These are phyloP conservation scores for Pardosa pseudoannulata DNA, from an alignment of 2,888 invertebrate genomes.

Conservation along the genomic window DNA sequence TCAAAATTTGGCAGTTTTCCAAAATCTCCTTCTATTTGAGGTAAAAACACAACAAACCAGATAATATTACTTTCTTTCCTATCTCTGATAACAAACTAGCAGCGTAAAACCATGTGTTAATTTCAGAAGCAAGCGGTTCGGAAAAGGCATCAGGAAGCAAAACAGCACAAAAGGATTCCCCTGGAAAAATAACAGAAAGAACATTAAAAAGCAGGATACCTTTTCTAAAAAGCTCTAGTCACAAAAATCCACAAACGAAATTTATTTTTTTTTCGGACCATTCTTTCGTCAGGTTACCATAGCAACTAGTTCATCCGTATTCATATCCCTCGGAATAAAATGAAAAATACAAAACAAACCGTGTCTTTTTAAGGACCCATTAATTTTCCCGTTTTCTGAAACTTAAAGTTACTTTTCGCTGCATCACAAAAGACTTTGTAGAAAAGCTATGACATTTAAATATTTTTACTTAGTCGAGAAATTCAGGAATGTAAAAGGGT, in stretches of 20 bases:
- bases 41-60: too few species aligned
- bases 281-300: background rate
- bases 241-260: background rate
- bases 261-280: background rate
- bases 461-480: background rate
- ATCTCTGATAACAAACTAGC: too few species aligned
- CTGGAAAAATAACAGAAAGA: background rate
- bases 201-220: background rate
- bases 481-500: too few species aligned
- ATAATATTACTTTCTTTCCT: too few species aligned
- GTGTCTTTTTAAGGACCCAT: background rate
- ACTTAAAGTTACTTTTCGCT: background rate
- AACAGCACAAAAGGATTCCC: too few species aligned
- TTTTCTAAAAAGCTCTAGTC: background rate
- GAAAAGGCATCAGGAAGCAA: too few species aligned
- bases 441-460: background rate
- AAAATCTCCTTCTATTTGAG: too few species aligned
- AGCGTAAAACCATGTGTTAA: too few species aligned
- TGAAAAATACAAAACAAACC: background rate
- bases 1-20: too few species aligned
- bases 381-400: constrained; percentile 1
- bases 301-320: background rate
- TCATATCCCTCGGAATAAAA: background rate
- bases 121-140: too few species aligned
- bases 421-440: background rate